Base-by-base conservation (phyloP, 2,888 invertebrate genomes). In the Diarsia dahlii region DNA sequence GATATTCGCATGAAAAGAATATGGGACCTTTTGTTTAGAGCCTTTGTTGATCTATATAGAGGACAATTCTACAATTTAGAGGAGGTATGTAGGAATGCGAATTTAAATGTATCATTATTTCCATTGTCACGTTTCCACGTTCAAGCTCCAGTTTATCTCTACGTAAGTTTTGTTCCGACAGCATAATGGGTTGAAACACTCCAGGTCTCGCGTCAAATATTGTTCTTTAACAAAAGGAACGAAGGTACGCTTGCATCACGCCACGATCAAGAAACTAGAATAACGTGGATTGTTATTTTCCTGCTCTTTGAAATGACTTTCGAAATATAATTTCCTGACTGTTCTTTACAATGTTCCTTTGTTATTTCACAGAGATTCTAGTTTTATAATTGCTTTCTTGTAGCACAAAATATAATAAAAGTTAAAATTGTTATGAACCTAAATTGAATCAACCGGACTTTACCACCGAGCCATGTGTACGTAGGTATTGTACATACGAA, bases 1-100 rank as follows among this genome's bases (percentile, higher is more conserved):
- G 88, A 92, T 90, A 86, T 79, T 88, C 73, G 69, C 75, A 75
- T 89, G 90, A 91, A 92, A 91, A 89, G 89, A 92, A 90, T 88
- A 87, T 15, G 63, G 10, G 70, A 70, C 75, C 78, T 78, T 81
- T 76, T 81, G 74, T 84, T 83, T 67, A 3, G 52, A 71, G 28
- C 71, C 66, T n/a, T 46, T 80, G 64, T 63, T 34, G 34, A 58
- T 39, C 8, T 52, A 46, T 20, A 62, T n/a, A 20, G 18, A 63
- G 15, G 34, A 48, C 34, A 48, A 39, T 54, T 65, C 45, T 65
- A 46, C 68, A 75, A 65, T n/a, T 6, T 23, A 62, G 2, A 20
- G 18, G 45, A 48, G 45, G 13, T 52, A 13, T 60, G 54, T 45
- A 13, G 34, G 34, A 20, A 50, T 56, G 46, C 23, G 10, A 64